These are phyloP conservation scores for Rhinella marina DNA, from an alignment of 2,797 vertebrate species.

Conservation along the genomic window DNA sequence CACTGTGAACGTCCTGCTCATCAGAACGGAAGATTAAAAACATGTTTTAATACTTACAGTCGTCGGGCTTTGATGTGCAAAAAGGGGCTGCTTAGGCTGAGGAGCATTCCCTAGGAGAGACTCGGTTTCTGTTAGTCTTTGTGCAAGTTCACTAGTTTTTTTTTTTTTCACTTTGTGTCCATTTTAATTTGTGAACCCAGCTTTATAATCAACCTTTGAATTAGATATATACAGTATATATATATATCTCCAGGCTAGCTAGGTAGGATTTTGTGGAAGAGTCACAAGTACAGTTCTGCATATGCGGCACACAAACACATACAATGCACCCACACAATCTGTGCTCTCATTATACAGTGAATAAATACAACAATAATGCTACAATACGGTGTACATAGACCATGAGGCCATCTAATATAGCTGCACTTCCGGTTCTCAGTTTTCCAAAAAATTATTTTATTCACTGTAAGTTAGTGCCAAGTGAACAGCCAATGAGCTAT, in stretches of 20 bases:
- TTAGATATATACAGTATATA: no score
- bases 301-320: no score
- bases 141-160: slow-evolving; percentile 6
- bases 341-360: no score
- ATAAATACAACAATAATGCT: no score
- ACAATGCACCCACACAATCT: no score
- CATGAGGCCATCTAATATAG: no score
- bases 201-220: not conserved
- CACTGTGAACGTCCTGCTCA: slow-evolving; percentile 75
- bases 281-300: not conserved
- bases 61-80: slow-evolving; percentile 73
- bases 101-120: slow-evolving; percentile 31
- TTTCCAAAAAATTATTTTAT: no score
- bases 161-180: slow-evolving; percentile 40
- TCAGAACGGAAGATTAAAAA: slow-evolving; percentile 75
- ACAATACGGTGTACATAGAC: no score
- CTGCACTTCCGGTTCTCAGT: no score
- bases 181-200: not conserved
- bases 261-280: not conserved
- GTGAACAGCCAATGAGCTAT: no score
- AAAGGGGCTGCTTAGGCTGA: slow-evolving; percentile 64
- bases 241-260: not conserved
- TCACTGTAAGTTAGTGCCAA: no score
- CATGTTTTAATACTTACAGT: slow-evolving; percentile 75
- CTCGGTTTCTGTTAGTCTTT: slow-evolving; percentile 45